Percentiles rank a stretch among this genome's conserved stretches.
Evolutionary conservation across 2,113 vertebrate species (phyloP).

Genomic region (Rhineura floridana): DNA sequence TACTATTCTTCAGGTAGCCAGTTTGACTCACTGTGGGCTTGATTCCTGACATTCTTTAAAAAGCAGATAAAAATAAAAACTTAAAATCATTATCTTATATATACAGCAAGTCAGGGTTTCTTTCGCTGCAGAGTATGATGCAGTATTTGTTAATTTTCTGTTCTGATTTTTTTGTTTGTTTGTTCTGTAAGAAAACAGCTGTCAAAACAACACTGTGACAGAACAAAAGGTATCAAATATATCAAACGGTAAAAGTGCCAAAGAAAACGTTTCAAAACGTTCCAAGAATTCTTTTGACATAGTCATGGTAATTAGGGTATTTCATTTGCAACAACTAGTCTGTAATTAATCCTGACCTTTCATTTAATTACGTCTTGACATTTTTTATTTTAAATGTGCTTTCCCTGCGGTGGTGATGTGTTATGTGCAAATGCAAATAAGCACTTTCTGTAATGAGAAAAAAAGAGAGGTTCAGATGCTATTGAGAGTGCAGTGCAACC

Average conservation of each 20-base stretch:
- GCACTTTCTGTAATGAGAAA: slow-evolving; percentile 63
- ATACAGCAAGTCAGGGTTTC: slow-evolving; percentile 55
- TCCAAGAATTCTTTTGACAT: slow-evolving; percentile 75
- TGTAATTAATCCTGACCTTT: slow-evolving; percentile 86
- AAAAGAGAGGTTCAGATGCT: slow-evolving; percentile 62
- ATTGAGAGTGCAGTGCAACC: slow-evolving; percentile 35
- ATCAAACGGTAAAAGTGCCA: slow-evolving; percentile 48
- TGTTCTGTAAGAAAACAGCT: slow-evolving; percentile 21
- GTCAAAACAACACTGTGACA: slow-evolving; percentile 19
- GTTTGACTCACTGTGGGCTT: background rate
- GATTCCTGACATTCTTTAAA: background rate
- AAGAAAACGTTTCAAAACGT: slow-evolving; percentile 70
- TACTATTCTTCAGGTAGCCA: background rate
- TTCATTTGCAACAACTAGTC: slow-evolving; percentile 77
- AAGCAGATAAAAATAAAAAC: background rate
- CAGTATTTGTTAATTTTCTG: slow-evolving; percentile 47
- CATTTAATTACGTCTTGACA: slow-evolving; percentile 82
- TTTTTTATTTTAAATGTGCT: slow-evolving; percentile 79
- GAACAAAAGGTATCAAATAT: slow-evolving; percentile 61
- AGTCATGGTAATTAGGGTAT: slow-evolving; percentile 74
- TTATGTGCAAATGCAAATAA: slow-evolving; percentile 73
- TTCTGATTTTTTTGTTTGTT: slow-evolving; percentile 56
- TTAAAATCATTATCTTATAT: slow-evolving; percentile 70
- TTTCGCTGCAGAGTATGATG: slow-evolving; percentile 27
- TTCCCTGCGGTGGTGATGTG: slow-evolving; percentile 71